These are phyloP conservation scores for Cettia cetti DNA, from an alignment of 2,113 vertebrate genomes.

Conservation along the genomic window DNA sequence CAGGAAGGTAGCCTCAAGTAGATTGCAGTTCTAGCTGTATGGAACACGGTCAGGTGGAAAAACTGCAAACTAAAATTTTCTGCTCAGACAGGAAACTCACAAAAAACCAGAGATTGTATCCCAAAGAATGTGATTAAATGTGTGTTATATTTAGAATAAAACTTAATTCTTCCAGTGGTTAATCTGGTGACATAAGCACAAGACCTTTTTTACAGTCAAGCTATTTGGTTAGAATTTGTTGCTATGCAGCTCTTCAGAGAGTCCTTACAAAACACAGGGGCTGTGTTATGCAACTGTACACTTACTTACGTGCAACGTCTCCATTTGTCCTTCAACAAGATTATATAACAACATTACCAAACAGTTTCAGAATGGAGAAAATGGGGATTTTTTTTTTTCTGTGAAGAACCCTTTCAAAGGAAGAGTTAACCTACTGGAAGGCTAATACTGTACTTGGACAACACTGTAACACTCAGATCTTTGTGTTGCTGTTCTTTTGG, in stretches of 20 bases:
- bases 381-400: background rate
- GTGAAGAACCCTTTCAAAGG: background rate
- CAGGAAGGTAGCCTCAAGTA: background rate
- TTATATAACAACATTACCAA: background rate
- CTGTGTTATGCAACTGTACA: constrained; percentile 3
- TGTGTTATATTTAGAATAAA: background rate
- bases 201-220: background rate
- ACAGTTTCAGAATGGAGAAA: background rate
- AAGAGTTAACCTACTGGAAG: background rate
- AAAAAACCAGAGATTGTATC: background rate
- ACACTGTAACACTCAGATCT: background rate
- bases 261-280: background rate
- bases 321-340: constrained; percentile 17
- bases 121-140: background rate
- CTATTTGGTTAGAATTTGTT: background rate
- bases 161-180: background rate
- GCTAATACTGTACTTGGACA: background rate
- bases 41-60: background rate
- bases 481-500: background rate
- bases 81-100: background rate
- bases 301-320: background rate
- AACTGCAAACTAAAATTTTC: background rate
- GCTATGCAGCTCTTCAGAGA: background rate
- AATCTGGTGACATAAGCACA: background rate
- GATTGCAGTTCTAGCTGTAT: background rate